Evolutionary conservation across 2,888 invertebrate species (phyloP).

Genomic region (Cinara cedri): DNA sequence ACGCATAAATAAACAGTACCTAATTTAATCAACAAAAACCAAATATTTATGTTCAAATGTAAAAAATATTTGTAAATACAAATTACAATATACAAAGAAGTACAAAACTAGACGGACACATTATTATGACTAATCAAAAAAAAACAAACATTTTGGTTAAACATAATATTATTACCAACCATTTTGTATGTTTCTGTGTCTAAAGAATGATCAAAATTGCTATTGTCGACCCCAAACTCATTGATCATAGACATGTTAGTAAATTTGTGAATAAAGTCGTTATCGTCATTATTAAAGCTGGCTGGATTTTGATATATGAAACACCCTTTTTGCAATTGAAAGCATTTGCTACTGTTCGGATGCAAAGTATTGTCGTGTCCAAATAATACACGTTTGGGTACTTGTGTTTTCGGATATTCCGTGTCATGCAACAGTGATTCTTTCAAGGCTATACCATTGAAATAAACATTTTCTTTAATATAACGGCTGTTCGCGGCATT

Average conservation of each 20-base stretch:
- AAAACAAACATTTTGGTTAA: too few species aligned
- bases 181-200: neutral
- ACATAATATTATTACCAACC: neutral
- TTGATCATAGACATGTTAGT: constrained; percentile 5
- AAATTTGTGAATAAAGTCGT: constrained; percentile 35
- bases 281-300: constrained; percentile 8
- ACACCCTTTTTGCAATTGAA: constrained; percentile 36
- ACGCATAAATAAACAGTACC: too few species aligned
- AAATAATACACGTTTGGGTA: neutral
- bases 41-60: too few species aligned
- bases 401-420: constrained; percentile 11
- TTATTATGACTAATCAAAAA: too few species aligned
- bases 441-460: constrained; percentile 39
- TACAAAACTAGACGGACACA: too few species aligned
- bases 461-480: constrained; percentile 48
- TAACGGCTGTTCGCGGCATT: constrained; percentile 29
- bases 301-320: constrained; percentile 47
- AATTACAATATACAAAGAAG: too few species aligned
- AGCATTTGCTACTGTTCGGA: constrained; percentile 12
- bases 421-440: constrained; percentile 36
- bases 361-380: neutral
- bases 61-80: neutral
- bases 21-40: neutral
- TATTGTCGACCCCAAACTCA: constrained; percentile 13
- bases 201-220: neutral